Conservation (phyloP, 2,113 vertebrate species). For the Ictidomys tridecemlineatus region DNA sequence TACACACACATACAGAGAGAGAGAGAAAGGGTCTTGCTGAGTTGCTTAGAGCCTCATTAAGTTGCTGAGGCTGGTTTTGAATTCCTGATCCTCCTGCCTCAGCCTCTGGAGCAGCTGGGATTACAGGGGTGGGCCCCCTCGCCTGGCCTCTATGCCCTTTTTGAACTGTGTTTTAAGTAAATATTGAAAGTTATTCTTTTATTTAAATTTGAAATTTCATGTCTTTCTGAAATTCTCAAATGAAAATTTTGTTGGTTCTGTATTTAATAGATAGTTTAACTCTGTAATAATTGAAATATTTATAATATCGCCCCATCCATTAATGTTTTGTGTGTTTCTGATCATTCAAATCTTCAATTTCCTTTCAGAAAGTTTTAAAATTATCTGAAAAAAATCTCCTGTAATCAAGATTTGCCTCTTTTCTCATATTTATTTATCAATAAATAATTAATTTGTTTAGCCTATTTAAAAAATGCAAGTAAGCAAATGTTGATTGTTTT, state of each 20-base stretch:
- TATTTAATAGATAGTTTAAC: background rate
- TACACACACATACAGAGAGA: too few species aligned
- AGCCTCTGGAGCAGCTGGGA: too few species aligned
- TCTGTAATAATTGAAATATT: background rate
- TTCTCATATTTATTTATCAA: background rate
- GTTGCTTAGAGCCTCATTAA: too few species aligned
- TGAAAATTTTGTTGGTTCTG: background rate
- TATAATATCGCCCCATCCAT: background rate
- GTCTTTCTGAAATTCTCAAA: background rate
- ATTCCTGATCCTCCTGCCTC: too few species aligned
- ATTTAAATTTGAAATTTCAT: background rate
- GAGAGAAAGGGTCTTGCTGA: too few species aligned
- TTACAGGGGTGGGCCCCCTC: too few species aligned
- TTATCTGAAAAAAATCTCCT: background rate
- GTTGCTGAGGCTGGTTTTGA: too few species aligned
- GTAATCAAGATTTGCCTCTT: background rate
- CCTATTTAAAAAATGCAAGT: background rate
- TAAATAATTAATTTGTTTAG: background rate
- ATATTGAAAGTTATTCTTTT: background rate
- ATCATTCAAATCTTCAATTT: background rate
- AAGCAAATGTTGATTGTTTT: background rate
- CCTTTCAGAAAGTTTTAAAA: background rate
- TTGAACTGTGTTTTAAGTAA: background rate
- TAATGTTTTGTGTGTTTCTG: background rate
- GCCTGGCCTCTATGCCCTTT: background rate